Conservation (phyloP, 35 echinoderm and acorn worm genomes). For the Apostichopus parvimensis region DNA sequence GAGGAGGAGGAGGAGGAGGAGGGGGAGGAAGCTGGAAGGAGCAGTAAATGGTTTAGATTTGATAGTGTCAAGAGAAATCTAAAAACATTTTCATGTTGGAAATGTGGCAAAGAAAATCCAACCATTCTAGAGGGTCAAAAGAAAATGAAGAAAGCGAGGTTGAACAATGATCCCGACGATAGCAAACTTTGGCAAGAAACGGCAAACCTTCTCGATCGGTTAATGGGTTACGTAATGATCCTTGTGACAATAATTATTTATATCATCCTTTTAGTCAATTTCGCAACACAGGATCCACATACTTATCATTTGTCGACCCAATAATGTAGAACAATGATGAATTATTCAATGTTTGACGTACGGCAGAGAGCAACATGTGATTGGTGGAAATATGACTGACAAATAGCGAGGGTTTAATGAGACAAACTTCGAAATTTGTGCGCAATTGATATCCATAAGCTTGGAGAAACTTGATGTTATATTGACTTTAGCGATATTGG, state of each 20-base stretch:
- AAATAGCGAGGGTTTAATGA: background rate
- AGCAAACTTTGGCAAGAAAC: slow-evolving; percentile 34
- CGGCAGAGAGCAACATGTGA: background rate
- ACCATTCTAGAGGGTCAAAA: background rate
- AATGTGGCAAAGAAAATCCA: slow-evolving; percentile 35
- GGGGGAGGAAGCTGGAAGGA: background rate
- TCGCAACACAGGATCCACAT: slow-evolving; percentile 20
- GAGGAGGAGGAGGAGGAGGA: background rate
- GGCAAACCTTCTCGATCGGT: slow-evolving; percentile 26
- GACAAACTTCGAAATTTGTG: background rate
- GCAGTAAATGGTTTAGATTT: background rate
- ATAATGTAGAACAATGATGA: too few species aligned
- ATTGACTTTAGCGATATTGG: too few species aligned
- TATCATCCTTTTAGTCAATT: slow-evolving; percentile 17
- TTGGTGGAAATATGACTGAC: background rate
- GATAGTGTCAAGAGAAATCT: background rate
- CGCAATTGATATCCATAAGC: background rate
- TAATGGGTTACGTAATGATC: slow-evolving; percentile 42
- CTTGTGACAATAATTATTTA: slow-evolving; percentile 13
- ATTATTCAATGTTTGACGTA: too few species aligned
- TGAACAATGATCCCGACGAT: slow-evolving; percentile 34
- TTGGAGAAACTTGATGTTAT: background rate
- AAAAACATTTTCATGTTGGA: slow-evolving; percentile 36
- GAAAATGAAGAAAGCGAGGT: slow-evolving; percentile 15
- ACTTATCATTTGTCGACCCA: background rate